phyloP scores from a whole-genome alignment of 2,113 vertebrate species.

The Lepus europaeus region DNA sequence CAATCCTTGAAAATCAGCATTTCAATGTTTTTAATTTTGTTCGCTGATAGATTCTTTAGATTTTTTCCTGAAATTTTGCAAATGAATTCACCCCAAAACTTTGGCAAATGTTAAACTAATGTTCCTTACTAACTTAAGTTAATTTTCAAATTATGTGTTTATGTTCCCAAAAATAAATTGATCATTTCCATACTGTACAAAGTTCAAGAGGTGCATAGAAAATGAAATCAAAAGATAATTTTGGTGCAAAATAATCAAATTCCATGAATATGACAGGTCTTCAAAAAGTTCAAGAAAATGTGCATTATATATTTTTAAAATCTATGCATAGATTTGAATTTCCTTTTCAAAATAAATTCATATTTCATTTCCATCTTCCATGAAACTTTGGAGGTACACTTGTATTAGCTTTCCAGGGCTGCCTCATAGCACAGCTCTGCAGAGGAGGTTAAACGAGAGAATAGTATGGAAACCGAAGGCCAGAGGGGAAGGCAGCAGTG shows the following conservation, averaged over 20 bases:
- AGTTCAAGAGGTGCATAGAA: too few species aligned
- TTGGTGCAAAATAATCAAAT: too few species aligned
- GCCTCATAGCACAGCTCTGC: background rate
- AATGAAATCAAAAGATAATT: too few species aligned
- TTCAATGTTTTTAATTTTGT: constrained; percentile 10
- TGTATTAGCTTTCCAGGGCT: background rate
- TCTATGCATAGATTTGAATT: too few species aligned
- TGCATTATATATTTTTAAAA: too few species aligned
- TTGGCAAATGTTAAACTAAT: constrained; percentile 40
- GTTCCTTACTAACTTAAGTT: constrained; percentile 41
- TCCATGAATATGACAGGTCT: too few species aligned
- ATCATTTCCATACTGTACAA: background rate
- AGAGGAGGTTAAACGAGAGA: background rate
- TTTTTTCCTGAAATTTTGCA: constrained; percentile 46
- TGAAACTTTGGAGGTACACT: too few species aligned
- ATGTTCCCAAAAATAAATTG: constrained; percentile 48
- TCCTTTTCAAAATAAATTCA: too few species aligned
- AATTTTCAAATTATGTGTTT: constrained; percentile 10
- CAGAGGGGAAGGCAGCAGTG: background rate
- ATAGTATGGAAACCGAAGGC: background rate
- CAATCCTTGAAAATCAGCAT: constrained; percentile 55
- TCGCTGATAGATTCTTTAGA: constrained; percentile 62
- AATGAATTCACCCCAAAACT: constrained; percentile 9
- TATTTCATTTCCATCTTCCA: too few species aligned
- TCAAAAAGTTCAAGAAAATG: too few species aligned